Evolutionary conservation across 1,140 invertebrate genomes (phyloP).

Genomic region (Drosophila navojoa): DNA sequence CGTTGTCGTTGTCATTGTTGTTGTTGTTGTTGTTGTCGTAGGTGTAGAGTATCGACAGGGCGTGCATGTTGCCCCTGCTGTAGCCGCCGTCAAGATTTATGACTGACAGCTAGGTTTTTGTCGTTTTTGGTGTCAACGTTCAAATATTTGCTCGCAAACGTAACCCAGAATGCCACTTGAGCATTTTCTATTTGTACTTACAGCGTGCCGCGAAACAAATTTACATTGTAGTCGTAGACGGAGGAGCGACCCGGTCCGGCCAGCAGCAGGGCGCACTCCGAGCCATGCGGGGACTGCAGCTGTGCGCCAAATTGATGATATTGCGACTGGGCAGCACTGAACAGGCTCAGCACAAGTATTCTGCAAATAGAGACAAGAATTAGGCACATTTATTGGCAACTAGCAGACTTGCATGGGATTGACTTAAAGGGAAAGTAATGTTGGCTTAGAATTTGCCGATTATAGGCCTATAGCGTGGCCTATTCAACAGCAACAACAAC

Average conservation of each 20-base stretch:
- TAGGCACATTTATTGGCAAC: not conserved
- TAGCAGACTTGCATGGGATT: not conserved
- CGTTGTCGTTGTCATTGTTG: conserved; percentile 24
- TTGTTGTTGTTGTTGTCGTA: conserved; percentile 46
- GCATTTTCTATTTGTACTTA: conserved; percentile 85
- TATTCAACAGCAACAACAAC: conserved; percentile 20
- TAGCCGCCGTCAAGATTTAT: conserved; percentile 30
- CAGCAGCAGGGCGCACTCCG: conserved; percentile 90
- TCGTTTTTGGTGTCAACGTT: conserved; percentile 45
- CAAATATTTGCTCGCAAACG: conserved; percentile 61
- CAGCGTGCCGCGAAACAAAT: conserved; percentile 89
- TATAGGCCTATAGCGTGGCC: conserved; percentile 1
- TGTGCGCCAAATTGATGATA: conserved; percentile 77
- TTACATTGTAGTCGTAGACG: conserved; percentile 92
- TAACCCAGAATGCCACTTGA: conserved; percentile 54
- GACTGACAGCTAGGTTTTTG: conserved; percentile 42
- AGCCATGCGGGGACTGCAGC: conserved; percentile 72
- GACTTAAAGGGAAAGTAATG: not conserved
- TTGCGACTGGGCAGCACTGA: conserved; percentile 54
- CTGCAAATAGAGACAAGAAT: conserved; percentile 55
- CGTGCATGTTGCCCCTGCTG: conserved; percentile 42
- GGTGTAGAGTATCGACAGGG: conserved; percentile 56
- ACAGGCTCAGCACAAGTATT: conserved; percentile 65
- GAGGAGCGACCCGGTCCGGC: conserved; percentile 89
- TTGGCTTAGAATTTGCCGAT: not conserved